Conservation (phyloP, 2,888 invertebrate genomes). For the Scaptomyza flava region DNA sequence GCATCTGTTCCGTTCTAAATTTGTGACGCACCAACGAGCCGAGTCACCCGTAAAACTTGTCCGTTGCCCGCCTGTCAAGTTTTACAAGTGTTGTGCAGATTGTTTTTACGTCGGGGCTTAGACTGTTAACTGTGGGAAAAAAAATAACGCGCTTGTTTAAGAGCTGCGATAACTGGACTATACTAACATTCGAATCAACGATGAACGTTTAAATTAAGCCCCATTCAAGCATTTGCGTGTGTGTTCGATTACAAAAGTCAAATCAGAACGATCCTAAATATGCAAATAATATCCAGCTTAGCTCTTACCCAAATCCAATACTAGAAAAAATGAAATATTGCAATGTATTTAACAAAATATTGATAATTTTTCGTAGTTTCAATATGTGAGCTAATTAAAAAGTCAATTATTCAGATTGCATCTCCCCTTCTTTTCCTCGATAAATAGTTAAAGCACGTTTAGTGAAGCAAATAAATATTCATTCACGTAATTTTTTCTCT, state of each 20-base stretch:
- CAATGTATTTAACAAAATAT: neutral
- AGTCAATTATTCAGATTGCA: too few species aligned
- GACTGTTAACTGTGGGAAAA: conserved; percentile 14
- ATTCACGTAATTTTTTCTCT: too few species aligned
- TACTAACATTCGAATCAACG: conserved; percentile 10
- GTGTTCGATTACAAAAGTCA: too few species aligned
- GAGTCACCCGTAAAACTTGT: conserved; percentile 69
- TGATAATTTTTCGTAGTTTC: too few species aligned
- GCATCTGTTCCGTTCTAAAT: conserved; percentile 58
- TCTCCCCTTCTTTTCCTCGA: too few species aligned
- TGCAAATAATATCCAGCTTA: too few species aligned
- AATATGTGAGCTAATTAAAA: too few species aligned
- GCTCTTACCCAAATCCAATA: too few species aligned
- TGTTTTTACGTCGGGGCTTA: conserved; percentile 60
- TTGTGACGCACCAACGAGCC: conserved; percentile 56
- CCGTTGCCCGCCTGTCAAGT: conserved; percentile 78
- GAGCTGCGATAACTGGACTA: conserved; percentile 60
- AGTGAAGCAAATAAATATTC: too few species aligned
- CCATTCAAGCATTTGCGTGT: neutral
- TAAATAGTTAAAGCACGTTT: too few species aligned
- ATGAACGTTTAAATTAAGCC: conserved; percentile 11
- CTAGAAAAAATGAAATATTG: neutral
- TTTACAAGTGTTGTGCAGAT: conserved; percentile 76
- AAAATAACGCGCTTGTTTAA: conserved; percentile 56
- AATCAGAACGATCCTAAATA: too few species aligned